Evolutionary conservation across 2,797 vertebrate genomes (phyloP), one percentile per base, ranked within the genome.

Genomic region (Periophthalmus magnuspinnatus): DNA sequence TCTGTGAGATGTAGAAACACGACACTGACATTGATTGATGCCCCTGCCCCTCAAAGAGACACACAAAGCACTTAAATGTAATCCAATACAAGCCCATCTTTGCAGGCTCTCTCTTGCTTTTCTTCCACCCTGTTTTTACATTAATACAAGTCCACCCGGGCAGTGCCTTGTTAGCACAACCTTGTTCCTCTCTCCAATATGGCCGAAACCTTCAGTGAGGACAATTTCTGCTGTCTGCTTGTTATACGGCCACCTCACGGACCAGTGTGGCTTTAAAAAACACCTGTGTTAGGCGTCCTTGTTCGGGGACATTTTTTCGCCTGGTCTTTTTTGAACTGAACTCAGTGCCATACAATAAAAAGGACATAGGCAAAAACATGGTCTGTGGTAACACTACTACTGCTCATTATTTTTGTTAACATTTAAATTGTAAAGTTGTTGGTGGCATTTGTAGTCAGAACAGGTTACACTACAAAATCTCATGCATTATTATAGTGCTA

Each of bases 111-210:
- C 36, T 13, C 11, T 38, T 22, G 61, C 61, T 17, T 47, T 63
- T 62, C 36, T 21, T 24, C n/a, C 24, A 11, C n/a, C 45, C 9
- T 45, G 61, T 47, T 47, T 45, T 63, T 24, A 47, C 61, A 63
- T 63, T 22, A 63, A 47, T 16, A 41, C 60, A 14, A 47, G 61
- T 63, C 38, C 13, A 5, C 10, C n/a, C 21, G 36, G 38, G 61
- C 61, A 63, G 38, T 16, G 61, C 36, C 61, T 41, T 63, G 38
- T 63, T 63, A 16, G 61, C 61, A 63, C 61, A 63, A 47, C 61
- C 61, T 63, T 63, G 61, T 24, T 45, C 38, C 14, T 17, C 61
- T 63, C 21, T 7, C 21, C 61, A 24, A 17, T 34, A 14, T 41
- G 61, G 38, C 22, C 21, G 38, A 24, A 63, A 22, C 61, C 61